A percentile compares a stretch with the other conserved stretches of the same genome.
Conservation (phyloP, 2,113 vertebrate species). For the Anoura caudifer region DNA sequence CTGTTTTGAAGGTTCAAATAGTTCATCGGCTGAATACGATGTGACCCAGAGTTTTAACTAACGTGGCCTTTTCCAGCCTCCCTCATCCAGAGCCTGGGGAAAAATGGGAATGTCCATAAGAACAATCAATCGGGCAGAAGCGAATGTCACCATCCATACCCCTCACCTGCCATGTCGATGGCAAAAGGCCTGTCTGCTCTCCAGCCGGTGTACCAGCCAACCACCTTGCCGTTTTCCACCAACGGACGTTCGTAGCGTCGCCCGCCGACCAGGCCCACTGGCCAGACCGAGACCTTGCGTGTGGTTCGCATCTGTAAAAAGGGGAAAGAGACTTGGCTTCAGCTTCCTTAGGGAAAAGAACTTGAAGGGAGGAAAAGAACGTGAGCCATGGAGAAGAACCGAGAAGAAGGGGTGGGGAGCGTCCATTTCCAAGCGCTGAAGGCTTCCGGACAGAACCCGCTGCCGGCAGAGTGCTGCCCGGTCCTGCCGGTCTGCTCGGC, state of each 20-base stretch:
- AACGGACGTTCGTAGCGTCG: conserved; percentile 94
- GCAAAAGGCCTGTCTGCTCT: conserved; percentile 96
- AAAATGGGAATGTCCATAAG: fast-evolving
- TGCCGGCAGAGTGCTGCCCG: fast-evolving
- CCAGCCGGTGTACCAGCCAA: conserved; percentile 99
- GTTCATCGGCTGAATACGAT: neutral
- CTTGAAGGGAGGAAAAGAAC: neutral
- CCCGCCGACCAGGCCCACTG: conserved; percentile 95
- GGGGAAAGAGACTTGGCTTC: neutral
- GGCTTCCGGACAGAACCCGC: neutral
- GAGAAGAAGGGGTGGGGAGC: no score
- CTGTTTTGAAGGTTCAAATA: neutral
- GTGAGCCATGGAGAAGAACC: neutral
- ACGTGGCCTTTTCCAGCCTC: neutral
- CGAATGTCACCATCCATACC: fast-evolving
- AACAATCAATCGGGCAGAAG: neutral
- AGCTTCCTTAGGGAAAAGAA: neutral
- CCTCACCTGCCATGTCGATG: conserved; percentile 98
- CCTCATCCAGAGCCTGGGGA: neutral
- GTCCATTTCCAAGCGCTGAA: neutral
- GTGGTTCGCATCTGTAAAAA: conserved; percentile 93
- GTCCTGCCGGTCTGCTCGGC: fast-evolving
- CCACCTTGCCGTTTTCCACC: conserved; percentile 93
- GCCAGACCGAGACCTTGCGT: conserved; percentile 94
- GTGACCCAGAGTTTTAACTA: neutral